Evolutionary conservation across 2,797 vertebrate genomes (phyloP).

Genomic region (Tarsius wallacei): DNA sequence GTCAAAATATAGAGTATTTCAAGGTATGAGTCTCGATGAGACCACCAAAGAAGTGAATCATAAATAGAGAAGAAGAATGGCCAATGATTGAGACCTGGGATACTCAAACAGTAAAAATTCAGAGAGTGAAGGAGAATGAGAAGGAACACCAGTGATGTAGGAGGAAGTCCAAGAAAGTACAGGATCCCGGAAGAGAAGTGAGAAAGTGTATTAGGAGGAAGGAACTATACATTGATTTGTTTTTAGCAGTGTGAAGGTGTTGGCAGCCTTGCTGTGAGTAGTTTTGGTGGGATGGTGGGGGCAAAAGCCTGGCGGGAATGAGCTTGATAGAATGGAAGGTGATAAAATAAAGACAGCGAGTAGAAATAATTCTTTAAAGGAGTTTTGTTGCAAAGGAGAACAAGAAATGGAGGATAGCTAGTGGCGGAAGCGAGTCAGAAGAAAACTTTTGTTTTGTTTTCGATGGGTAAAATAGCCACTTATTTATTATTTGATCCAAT

Average conservation of each 20-base stretch:
- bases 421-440: neutral
- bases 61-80: neutral
- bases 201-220: neutral
- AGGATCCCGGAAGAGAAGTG: neutral
- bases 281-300: neutral
- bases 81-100: neutral
- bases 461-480: neutral
- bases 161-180: neutral
- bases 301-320: neutral
- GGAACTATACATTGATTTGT: neutral
- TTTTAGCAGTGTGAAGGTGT: neutral
- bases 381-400: neutral
- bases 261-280: neutral
- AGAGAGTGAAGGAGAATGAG: neutral
- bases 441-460: neutral
- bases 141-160: neutral
- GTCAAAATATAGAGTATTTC: neutral
- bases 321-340: neutral
- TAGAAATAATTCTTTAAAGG: neutral
- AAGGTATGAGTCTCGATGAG: neutral
- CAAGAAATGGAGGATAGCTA: neutral
- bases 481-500: neutral
- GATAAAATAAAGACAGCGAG: neutral
- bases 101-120: neutral
- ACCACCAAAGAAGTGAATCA: neutral